Percentiles rank a stretch among this genome's conserved stretches.
These are phyloP conservation scores for Endomychus coccineus DNA, from an alignment of 2,888 invertebrate genomes.

Conservation along the genomic window DNA sequence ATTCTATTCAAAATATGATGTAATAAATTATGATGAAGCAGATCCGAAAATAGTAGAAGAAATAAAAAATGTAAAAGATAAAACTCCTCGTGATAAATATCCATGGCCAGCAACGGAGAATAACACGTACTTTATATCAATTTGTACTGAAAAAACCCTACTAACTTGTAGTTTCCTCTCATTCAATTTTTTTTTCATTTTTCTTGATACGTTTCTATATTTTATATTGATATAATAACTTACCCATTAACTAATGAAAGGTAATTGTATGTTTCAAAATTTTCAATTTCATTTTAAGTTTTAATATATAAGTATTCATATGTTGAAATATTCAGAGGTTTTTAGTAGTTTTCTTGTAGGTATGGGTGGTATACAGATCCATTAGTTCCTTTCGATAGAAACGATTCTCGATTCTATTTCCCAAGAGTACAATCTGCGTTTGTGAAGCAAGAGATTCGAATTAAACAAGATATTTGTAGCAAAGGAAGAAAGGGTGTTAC, in stretches of 20 bases:
- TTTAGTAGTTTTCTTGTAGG: constrained; percentile 6
- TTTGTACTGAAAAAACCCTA: neutral
- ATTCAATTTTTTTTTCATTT: too few relatives aligned
- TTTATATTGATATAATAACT: neutral
- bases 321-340: neutral
- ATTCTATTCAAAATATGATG: constrained; percentile 38
- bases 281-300: constrained; percentile 6
- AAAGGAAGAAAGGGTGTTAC: constrained; percentile 12
- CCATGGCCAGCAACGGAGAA: constrained; percentile 36
- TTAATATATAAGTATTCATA: too few relatives aligned
- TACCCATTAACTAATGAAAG: neutral
- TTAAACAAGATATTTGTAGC: constrained; percentile 17
- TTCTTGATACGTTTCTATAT: too few relatives aligned
- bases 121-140: constrained; percentile 26
- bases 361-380: constrained; percentile 20
- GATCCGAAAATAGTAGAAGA: constrained; percentile 29
- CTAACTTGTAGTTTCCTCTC: too few relatives aligned
- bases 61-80: constrained; percentile 29
- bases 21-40: constrained; percentile 23
- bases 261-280: neutral
- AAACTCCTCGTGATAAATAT: constrained; percentile 32
- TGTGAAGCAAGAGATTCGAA: constrained; percentile 15
- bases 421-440: constrained; percentile 12
- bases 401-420: constrained; percentile 17
- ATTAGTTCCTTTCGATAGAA: constrained; percentile 15